These are phyloP conservation scores for Pseudomyrmex concolor DNA, from an alignment of 1,140 invertebrate species.

Conservation along the genomic window DNA sequence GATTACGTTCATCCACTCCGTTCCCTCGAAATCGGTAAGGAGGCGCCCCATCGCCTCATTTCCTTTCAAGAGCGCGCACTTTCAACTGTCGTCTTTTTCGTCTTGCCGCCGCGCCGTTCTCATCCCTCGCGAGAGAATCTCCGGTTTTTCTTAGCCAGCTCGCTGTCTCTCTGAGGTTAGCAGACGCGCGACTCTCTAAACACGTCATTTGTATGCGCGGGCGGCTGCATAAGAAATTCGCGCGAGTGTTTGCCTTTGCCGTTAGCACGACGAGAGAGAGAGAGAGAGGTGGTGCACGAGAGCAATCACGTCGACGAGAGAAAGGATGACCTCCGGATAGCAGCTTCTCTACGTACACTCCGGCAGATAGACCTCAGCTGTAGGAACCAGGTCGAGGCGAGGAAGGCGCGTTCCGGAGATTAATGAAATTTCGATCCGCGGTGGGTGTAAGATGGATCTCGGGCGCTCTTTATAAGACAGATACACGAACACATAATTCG, in stretches of 20 bases:
- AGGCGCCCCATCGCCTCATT: slow-evolving; percentile 23
- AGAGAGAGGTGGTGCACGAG: slow-evolving; percentile 37
- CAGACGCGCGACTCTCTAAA: slow-evolving; percentile 70
- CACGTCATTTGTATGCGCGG: slow-evolving; percentile 79
- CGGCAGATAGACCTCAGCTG: slow-evolving; percentile 39
- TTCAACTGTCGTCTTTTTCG: slow-evolving; percentile 23
- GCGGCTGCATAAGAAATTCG: slow-evolving; percentile 78
- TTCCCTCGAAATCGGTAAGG: slow-evolving; percentile 56
- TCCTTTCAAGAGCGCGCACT: slow-evolving; percentile 37
- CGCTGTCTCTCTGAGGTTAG: slow-evolving; percentile 53
- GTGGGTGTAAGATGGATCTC: slow-evolving; percentile 39
- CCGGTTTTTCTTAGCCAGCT: slow-evolving; percentile 32
- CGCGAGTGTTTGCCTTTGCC: slow-evolving; percentile 77
- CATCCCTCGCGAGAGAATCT: too few relatives aligned
- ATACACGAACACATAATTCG: slow-evolving; percentile 35
- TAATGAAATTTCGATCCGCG: slow-evolving; percentile 67
- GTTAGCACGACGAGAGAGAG: slow-evolving; percentile 59
- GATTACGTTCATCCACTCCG: slow-evolving; percentile 53
- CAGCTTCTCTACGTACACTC: slow-evolving; percentile 10
- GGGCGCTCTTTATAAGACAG: slow-evolving; percentile 22
- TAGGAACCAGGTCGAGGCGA: slow-evolving; percentile 13
- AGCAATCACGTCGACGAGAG: slow-evolving; percentile 59
- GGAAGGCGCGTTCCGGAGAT: slow-evolving; percentile 56
- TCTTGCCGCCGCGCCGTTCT: slow-evolving; percentile 8
- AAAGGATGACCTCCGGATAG: slow-evolving; percentile 51